Evolutionary conservation across 2,797 vertebrate genomes (phyloP).

Genomic region (Darevskia nairensis): DNA sequence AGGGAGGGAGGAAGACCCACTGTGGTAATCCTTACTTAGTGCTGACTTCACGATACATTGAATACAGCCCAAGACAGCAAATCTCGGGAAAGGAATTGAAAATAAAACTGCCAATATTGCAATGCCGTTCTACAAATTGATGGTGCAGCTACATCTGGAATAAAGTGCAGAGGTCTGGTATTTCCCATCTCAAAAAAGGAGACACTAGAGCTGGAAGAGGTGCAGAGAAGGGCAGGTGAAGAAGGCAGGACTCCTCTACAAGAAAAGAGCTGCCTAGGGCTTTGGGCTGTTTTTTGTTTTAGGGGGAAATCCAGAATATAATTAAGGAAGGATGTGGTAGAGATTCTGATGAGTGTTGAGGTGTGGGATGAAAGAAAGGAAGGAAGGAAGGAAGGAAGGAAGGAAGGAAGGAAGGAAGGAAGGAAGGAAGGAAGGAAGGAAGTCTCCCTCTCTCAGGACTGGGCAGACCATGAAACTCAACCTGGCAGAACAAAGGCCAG

Average conservation of each 20-base stretch:
- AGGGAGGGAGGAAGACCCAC: too few relatives aligned
- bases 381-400: too few relatives aligned
- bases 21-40: too few relatives aligned
- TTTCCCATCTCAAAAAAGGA: neutral
- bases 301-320: neutral
- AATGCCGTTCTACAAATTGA: neutral
- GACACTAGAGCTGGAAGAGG: neutral
- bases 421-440: too few relatives aligned
- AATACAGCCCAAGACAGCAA: neutral
- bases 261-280: neutral
- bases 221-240: neutral
- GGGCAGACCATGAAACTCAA: neutral
- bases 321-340: too few relatives aligned
- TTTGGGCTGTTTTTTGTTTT: neutral
- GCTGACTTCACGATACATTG: too few relatives aligned
- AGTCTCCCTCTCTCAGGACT: too few relatives aligned
- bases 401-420: too few relatives aligned
- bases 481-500: too few relatives aligned
- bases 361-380: neutral
- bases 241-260: neutral
- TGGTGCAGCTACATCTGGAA: neutral
- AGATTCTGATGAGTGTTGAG: neutral
- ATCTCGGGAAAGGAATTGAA: neutral
- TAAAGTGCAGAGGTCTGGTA: neutral
- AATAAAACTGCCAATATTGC: too few relatives aligned